Conservation (phyloP, 2,113 vertebrate species). For the Typhlomys cinereus region DNA sequence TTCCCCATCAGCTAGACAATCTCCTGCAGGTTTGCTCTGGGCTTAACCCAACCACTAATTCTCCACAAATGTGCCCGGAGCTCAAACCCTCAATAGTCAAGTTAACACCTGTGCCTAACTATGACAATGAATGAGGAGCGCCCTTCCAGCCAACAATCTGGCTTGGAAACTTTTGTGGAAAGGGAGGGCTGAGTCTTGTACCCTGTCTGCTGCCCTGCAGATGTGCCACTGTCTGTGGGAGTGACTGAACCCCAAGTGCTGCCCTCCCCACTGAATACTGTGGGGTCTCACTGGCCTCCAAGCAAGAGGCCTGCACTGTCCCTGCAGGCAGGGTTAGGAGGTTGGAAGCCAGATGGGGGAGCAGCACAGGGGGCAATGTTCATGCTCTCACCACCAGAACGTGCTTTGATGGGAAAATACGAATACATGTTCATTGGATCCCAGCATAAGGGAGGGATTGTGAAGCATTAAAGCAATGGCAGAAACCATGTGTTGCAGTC, state of each 20-base stretch:
- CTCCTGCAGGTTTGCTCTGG: too few species aligned
- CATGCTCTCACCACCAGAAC: not conserved
- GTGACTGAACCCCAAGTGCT: conserved; percentile 72
- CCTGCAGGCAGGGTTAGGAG: conserved; percentile 58
- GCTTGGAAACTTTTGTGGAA: not conserved
- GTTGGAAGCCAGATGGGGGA: not conserved
- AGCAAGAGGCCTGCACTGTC: conserved; percentile 75
- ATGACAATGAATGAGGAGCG: conserved; percentile 48
- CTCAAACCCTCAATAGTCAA: too few species aligned
- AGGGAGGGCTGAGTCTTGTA: not conserved
- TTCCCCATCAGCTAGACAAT: too few species aligned
- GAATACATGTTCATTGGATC: not conserved
- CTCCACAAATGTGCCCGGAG: too few species aligned
- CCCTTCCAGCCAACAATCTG: not conserved
- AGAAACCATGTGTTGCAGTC: too few species aligned
- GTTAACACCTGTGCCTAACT: too few species aligned
- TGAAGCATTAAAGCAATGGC: not conserved
- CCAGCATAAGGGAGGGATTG: not conserved
- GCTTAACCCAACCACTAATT: too few species aligned
- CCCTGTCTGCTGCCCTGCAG: conserved; percentile 45
- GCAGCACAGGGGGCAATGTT: too few species aligned
- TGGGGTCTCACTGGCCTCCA: conserved; percentile 79
- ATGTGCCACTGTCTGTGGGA: conserved; percentile 79
- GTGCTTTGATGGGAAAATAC: not conserved
- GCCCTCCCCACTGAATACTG: conserved; percentile 75